Conservation (phyloP, 1,140 invertebrate species). For the Linepithema humile region DNA sequence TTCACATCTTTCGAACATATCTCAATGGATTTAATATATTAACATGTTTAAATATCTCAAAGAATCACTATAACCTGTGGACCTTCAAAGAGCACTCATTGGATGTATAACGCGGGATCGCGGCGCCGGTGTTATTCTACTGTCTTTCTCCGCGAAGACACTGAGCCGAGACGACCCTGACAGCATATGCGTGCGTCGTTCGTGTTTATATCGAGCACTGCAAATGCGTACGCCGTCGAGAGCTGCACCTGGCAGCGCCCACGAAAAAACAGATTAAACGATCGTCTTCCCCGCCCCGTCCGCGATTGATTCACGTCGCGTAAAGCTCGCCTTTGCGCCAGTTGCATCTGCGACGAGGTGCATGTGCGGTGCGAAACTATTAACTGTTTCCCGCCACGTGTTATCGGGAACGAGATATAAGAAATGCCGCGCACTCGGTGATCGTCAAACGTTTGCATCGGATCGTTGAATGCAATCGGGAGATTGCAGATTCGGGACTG, state of each 20-base stretch:
- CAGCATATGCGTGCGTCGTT: conserved; percentile 35
- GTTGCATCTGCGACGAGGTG: conserved; percentile 33
- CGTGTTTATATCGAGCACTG: conserved; percentile 62
- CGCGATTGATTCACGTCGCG: conserved; percentile 14
- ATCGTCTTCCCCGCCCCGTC: not conserved
- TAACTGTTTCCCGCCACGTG: conserved; percentile 31
- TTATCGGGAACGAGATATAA: conserved; percentile 19
- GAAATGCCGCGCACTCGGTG: conserved; percentile 27
- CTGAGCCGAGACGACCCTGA: conserved; percentile 38
- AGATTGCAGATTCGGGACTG: too few relatives aligned
- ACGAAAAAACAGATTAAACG: conserved; percentile 54
- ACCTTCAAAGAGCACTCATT: not conserved
- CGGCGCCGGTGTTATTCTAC: not conserved
- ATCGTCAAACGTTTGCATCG: conserved; percentile 2
- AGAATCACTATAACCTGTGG: too few relatives aligned
- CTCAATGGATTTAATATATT: not conserved
- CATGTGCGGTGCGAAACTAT: not conserved
- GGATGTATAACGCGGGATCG: conserved; percentile 1
- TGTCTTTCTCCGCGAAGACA: conserved; percentile 14
- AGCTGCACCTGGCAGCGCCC: conserved; percentile 49
- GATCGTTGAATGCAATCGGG: not conserved
- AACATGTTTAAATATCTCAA: not conserved
- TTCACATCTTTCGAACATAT: too few relatives aligned
- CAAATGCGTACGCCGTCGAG: conserved; percentile 22
- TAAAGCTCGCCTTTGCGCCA: conserved; percentile 6